These are phyloP conservation scores for Dendrolimus houi DNA, from an alignment of 2,888 invertebrate genomes.

Conservation along the genomic window DNA sequence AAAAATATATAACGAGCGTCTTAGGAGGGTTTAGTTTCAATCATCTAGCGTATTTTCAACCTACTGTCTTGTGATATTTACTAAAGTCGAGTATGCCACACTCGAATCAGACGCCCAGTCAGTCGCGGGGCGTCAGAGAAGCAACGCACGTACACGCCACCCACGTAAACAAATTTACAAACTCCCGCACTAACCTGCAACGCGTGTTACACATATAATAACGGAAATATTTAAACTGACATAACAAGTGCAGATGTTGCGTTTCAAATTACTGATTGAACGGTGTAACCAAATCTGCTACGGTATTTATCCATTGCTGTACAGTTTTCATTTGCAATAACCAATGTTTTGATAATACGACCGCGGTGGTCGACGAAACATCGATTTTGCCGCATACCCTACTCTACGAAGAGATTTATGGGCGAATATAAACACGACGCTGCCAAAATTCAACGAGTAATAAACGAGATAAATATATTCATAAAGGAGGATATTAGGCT, in stretches of 20 bases:
- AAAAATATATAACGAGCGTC: no score
- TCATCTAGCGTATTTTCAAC: no score
- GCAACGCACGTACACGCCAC: not conserved
- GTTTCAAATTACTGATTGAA: no score
- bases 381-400: slow-evolving; percentile 11
- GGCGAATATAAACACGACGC: not conserved
- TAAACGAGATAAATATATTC: no score
- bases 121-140: not conserved
- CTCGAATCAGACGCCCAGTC: not conserved
- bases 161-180: not conserved
- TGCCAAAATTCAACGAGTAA: no score
- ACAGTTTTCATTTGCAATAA: slow-evolving; percentile 1
- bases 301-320: not conserved
- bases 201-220: no score
- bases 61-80: no score
- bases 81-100: not conserved
- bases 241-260: no score
- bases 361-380: slow-evolving; percentile 3
- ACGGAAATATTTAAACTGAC: no score
- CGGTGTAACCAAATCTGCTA: no score
- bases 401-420: slow-evolving; percentile 3
- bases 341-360: slow-evolving; percentile 7
- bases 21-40: no score
- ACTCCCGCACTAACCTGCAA: not conserved
- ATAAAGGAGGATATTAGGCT: no score